Evolutionary conservation across 2,797 vertebrate species (phyloP).

Genomic region (Enteromius mattozi): DNA sequence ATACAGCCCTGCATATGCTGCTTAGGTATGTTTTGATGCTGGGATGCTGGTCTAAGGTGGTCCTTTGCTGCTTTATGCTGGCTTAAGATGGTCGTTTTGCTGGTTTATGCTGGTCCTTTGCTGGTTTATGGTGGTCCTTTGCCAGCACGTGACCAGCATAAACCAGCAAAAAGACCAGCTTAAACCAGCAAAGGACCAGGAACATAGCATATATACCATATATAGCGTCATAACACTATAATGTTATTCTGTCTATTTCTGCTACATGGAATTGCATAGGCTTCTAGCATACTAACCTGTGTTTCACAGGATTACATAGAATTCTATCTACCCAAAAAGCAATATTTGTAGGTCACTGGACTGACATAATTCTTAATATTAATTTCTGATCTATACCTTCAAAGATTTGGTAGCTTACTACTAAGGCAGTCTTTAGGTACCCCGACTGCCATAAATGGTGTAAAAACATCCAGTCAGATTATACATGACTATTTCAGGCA

Average conservation of each 20-base stretch:
- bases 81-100: too few relatives aligned
- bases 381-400: neutral
- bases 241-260: neutral
- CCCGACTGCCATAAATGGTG: neutral
- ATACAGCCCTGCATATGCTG: too few relatives aligned
- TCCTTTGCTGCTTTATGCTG: too few relatives aligned
- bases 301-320: neutral
- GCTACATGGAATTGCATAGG: neutral
- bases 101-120: too few relatives aligned
- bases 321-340: neutral
- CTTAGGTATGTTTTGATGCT: too few relatives aligned
- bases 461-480: neutral
- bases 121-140: too few relatives aligned
- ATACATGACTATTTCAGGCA: neutral
- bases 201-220: neutral
- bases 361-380: neutral
- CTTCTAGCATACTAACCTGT: neutral
- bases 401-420: neutral
- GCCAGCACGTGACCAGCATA: too few relatives aligned
- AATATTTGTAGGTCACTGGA: neutral
- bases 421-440: neutral
- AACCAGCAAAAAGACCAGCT: too few relatives aligned
- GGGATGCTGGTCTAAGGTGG: too few relatives aligned
- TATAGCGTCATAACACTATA: neutral
- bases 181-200: too few relatives aligned